Evolutionary conservation across 2,797 vertebrate genomes (phyloP).

Genomic region (Darevskia mixta): DNA sequence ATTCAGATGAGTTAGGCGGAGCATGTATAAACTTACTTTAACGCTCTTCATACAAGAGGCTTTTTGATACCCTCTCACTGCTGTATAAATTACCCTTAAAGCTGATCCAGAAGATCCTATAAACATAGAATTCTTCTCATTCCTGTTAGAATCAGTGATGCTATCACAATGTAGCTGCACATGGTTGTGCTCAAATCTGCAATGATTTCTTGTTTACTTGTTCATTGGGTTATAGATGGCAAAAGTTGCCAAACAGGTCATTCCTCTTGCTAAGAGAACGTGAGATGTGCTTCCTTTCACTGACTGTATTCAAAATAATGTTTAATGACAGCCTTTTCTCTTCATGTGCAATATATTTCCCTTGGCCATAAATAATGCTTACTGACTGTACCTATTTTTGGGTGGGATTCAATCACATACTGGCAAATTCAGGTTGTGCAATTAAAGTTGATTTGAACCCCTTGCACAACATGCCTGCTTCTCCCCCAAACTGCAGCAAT

Average conservation of each 20-base stretch:
- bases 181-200: too few relatives aligned
- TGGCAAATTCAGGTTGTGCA: too few relatives aligned
- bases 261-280: conserved; percentile 10
- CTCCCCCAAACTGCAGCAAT: too few relatives aligned
- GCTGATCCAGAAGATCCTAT: not conserved
- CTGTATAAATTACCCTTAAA: not conserved
- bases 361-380: not conserved
- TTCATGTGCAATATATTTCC: not conserved
- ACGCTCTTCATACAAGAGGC: not conserved
- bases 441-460: too few relatives aligned
- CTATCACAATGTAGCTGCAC: not conserved
- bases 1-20: conserved; percentile 38
- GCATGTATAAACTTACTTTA: accelerated
- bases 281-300: conserved; percentile 25
- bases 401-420: too few relatives aligned
- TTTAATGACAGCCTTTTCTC: not conserved
- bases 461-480: too few relatives aligned
- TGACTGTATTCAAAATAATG: not conserved
- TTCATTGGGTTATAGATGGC: not conserved
- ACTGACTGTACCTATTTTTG: too few relatives aligned
- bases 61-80: not conserved
- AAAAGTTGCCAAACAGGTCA: not conserved
- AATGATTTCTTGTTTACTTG: not conserved
- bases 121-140: not conserved
- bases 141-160: not conserved